Evolutionary conservation across 2,888 invertebrate species (phyloP), one percentile per base, ranked within the genome.

Genomic region (Lepidocyrtoides sp.): DNA sequence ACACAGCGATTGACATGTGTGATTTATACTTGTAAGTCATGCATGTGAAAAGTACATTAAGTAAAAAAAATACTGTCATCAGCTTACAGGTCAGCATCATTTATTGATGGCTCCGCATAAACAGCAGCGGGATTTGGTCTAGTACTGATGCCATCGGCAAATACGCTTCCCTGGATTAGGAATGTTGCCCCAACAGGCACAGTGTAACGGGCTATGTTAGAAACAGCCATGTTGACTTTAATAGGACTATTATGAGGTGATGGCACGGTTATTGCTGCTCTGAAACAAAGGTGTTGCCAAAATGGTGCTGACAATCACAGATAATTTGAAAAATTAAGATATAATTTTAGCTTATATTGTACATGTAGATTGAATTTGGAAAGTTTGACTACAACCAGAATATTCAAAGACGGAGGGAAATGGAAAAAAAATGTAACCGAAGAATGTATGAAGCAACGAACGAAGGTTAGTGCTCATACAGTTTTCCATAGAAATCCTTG

Each of bases 121-220:
- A 92, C 90, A 3, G 72, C 86, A 1, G 77, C 85, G n/a, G 92
- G 90, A 51, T 89, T 77, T 14, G 79, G 66, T 66, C 79, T 32
- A 0, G 12, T 57, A 77, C 14, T 79, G 41, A 54, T 51, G 10
- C 83, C 36, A 20, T 84, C 92, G 0, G 92, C 92, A 63, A 90
- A 82, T 7, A 92, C 91, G 23, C 92, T 69, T 57, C 88, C 88
- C 17, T 87, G 87, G 48, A 91, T 44, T 23, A 85, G 72, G 12
- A 90, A 54, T 8, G 91, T 82, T 17, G 91, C 60, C 8, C 93
- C 92, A 17, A 93, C 48, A 4, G 93, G 93, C 2, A 93, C 75
- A 57, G 79, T 26, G 63, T 91, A 93, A 14, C 91, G 89, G 41
- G 85, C 82, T 44, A 92, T 89, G 85, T 81, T 83, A 29, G 92